phyloP scores from a whole-genome alignment of 2,888 invertebrate genomes.

The Chaetogeoica ovagalla region DNA sequence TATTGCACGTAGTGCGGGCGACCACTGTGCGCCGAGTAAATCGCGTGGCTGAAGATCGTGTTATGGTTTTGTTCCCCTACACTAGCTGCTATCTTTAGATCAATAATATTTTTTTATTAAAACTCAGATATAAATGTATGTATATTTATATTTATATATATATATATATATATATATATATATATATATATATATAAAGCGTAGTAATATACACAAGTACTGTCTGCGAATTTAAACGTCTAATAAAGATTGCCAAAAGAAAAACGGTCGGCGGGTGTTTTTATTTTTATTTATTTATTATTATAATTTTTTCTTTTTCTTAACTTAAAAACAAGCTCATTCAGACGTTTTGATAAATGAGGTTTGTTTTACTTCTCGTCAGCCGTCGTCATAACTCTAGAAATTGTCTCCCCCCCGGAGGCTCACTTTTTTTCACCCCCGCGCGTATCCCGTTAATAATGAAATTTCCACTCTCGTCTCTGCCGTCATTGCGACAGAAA shows the following conservation, averaged over 20 bases:
- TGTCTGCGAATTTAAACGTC: conserved; percentile 32
- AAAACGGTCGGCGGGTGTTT: not conserved
- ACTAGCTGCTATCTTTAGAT: conserved; percentile 32
- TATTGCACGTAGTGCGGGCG: conserved; percentile 18
- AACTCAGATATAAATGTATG: too few relatives aligned
- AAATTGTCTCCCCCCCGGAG: conserved; percentile 32
- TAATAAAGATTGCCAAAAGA: conserved; percentile 38
- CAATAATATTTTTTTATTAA: conserved; percentile 36
- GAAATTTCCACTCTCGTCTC: conserved; percentile 23
- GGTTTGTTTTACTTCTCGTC: conserved; percentile 50
- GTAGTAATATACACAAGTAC: conserved; percentile 1
- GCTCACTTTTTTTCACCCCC: conserved; percentile 32
- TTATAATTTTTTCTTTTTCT: too few relatives aligned
- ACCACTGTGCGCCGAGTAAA: not conserved
- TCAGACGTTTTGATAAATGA: conserved; percentile 50
- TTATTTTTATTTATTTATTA: conserved; percentile 5
- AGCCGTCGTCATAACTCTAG: conserved; percentile 44
- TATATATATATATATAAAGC: not conserved
- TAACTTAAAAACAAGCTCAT: conserved; percentile 29
- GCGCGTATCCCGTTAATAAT: conserved; percentile 25
- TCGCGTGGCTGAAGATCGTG: conserved; percentile 47
- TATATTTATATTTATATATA: too few relatives aligned
- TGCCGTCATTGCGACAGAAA: not conserved
- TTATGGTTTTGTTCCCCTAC: conserved; percentile 13
- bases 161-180: not conserved